Percentiles rank a stretch among this genome's conserved stretches.
phyloP scores from a whole-genome alignment of 2,888 invertebrate species.

The Eudasyphora cyanicolor region DNA sequence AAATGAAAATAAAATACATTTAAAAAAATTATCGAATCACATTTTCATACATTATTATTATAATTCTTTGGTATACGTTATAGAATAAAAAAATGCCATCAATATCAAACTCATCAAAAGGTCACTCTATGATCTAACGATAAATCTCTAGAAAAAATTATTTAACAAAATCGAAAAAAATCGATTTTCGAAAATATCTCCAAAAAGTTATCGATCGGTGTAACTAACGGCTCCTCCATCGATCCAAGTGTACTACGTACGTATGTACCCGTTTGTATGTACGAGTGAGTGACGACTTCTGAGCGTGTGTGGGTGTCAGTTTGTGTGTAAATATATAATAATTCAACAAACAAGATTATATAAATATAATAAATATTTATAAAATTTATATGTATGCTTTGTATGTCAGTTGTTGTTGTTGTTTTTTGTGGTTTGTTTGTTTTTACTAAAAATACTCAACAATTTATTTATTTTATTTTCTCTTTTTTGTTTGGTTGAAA shows the following conservation, averaged over 20 bases:
- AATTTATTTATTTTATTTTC: constrained; percentile 70
- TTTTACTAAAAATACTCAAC: constrained; percentile 79
- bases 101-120: not conserved
- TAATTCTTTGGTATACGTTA: not conserved
- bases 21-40: not conserved
- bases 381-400: constrained; percentile 62
- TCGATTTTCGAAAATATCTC: constrained; percentile 4
- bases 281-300: not conserved
- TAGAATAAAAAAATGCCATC: not conserved
- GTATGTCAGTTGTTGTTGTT: constrained; percentile 28
- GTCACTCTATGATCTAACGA: not conserved
- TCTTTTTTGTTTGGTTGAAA: constrained; percentile 75
- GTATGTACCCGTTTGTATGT: too few species aligned
- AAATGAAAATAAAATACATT: constrained; percentile 23
- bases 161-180: not conserved
- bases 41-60: not conserved
- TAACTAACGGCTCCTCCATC: not conserved
- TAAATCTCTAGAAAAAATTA: not conserved
- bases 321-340: constrained; percentile 38
- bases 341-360: constrained; percentile 60
- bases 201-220: not conserved
- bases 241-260: not conserved
- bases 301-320: too few species aligned
- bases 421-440: constrained; percentile 2
- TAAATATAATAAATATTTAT: constrained; percentile 53